Evolutionary conservation across 2,113 vertebrate species (phyloP), one percentile per base, ranked within the genome.

Genomic region (Calidris pygmaea): DNA sequence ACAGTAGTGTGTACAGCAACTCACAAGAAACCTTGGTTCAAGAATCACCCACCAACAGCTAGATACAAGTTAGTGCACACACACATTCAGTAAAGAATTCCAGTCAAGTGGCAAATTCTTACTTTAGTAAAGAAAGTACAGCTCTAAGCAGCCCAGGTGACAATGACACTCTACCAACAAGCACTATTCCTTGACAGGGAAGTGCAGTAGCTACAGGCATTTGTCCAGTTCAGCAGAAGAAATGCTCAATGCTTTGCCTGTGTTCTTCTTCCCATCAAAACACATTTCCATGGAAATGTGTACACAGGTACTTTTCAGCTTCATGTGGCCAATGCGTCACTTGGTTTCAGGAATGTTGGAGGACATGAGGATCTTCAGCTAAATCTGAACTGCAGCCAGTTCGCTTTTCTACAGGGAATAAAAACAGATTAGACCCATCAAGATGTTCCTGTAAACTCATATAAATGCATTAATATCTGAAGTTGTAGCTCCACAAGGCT

Each of bases 321-420:
- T 58, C 43, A 14, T 0, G 2, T 22, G 15, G 58, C 68, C 47
- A 85, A 21, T 1, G 3, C 10, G 24, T 56, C 68, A 74, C 50
- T 85, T 41, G 11, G 14, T 87, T 93, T 95, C 89, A 93, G n/a
- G 53, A 63, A 14, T 39, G 52, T 27, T 76, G 50, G 53, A 90
- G 45, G 56, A 43, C 23, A 59, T 19, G 26, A 29, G 39, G 34
- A 43, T 95, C 96, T 96, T 85, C 77, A 56, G 9, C 22, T 63
- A 80, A 50, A 87, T 92, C 89, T 41, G 43, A 60, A 35, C 62
- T 86, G 79, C 39, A 74, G 88, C 48, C 75, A 18, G 32, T 73
- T 58, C 45, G 86, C n/a, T 96, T 71, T 97, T 96, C 98, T 97
- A 67, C 19, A 65, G 71, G 79, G 37, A 91, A 93, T 22, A 87